Evolutionary conservation across 2,888 invertebrate genomes (phyloP).

Genomic region (Achlya flavicornis): DNA sequence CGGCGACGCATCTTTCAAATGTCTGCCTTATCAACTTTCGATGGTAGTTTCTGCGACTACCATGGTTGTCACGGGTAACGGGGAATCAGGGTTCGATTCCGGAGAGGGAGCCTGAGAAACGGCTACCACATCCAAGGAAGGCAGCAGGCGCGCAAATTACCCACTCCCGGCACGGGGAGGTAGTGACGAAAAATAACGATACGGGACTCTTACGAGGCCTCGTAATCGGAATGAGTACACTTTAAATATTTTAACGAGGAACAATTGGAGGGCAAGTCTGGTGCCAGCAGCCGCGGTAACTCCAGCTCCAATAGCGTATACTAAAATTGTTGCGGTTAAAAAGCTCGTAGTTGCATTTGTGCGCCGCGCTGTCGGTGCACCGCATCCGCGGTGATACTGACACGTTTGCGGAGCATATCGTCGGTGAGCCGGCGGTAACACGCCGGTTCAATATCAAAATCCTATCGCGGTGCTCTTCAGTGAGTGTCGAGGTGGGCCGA

Average conservation of each 20-base stretch:
- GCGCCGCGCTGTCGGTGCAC: constrained; percentile 76
- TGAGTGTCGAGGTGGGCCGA: constrained; percentile 60
- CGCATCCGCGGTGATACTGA: constrained; percentile 61
- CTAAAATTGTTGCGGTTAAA: constrained; percentile 89
- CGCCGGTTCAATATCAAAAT: constrained; percentile 48
- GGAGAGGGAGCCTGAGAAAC: constrained; percentile 89
- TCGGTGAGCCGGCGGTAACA: constrained; percentile 53
- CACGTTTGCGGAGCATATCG: constrained; percentile 55
- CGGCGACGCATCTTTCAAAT: constrained; percentile 86
- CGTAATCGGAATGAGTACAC: constrained; percentile 83
- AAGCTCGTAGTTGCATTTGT: constrained; percentile 84
- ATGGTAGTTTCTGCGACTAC: constrained; percentile 87
- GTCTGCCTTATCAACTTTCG: constrained; percentile 88
- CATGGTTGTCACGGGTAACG: constrained; percentile 89
- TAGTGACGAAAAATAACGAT: constrained; percentile 88
- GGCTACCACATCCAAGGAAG: constrained; percentile 89
- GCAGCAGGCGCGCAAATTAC: constrained; percentile 86
- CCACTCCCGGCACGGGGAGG: constrained; percentile 58
- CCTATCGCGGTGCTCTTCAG: constrained; percentile 49
- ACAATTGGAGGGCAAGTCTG: constrained; percentile 86
- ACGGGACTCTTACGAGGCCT: constrained; percentile 83
- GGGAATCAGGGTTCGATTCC: constrained; percentile 90
- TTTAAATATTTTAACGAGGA: constrained; percentile 85
- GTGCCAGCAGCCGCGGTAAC: constrained; percentile 89
- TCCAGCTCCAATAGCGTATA: constrained; percentile 88